These are phyloP conservation scores for Corythornis vintsioides DNA, from an alignment of 2,113 vertebrate species.

Conservation along the genomic window DNA sequence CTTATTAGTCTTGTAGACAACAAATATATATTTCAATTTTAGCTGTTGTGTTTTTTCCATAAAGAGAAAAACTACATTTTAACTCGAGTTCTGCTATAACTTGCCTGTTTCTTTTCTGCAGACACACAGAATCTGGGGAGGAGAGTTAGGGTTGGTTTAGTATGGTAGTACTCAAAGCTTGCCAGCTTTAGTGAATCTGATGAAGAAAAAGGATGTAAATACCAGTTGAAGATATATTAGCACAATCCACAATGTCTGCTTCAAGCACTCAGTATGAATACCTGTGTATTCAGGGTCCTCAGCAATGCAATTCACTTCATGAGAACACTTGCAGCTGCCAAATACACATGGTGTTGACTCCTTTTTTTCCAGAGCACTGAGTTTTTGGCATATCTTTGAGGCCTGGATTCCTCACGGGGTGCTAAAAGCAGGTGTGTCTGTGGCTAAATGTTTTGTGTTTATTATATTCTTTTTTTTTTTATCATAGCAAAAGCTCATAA, in stretches of 20 bases:
- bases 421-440: neutral
- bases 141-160: neutral
- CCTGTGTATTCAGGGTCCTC: neutral
- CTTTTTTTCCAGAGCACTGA: neutral
- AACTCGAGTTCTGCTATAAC: neutral
- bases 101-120: neutral
- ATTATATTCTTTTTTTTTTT: neutral
- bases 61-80: neutral
- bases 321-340: neutral
- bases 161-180: neutral
- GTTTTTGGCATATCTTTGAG: neutral
- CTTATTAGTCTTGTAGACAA: neutral
- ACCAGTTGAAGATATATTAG: rapidly evolving
- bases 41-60: neutral
- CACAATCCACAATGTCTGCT: neutral
- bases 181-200: neutral
- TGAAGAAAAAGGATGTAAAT: neutral
- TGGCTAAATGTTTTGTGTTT: neutral
- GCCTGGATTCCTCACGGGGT: neutral
- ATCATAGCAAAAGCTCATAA: neutral
- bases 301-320: neutral
- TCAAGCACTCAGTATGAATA: neutral
- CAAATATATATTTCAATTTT: neutral
- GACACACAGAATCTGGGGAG: neutral
- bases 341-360: rapidly evolving